A percentile compares a stretch with the other conserved stretches of the same genome.
These are phyloP conservation scores for Tanypteryx hageni DNA, from an alignment of 2,888 invertebrate genomes.

Conservation along the genomic window DNA sequence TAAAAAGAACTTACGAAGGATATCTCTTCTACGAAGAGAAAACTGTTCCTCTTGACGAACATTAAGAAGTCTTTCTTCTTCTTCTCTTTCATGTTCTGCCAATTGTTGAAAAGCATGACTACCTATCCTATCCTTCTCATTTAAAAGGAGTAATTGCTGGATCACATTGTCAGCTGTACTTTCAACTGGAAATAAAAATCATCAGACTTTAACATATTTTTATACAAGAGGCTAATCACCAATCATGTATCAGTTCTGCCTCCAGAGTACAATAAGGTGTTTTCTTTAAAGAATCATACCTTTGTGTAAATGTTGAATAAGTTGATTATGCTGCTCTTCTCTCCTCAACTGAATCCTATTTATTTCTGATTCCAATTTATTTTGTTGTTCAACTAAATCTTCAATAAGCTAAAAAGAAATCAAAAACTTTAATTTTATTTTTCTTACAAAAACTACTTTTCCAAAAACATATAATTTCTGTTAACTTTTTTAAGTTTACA, in stretches of 20 bases:
- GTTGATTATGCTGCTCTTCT: conserved; percentile 80
- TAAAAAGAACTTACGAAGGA: conserved; percentile 76
- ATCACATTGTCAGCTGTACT: conserved; percentile 82
- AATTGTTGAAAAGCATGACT: conserved; percentile 72
- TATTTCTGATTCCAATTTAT: conserved; percentile 82
- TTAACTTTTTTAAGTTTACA: not conserved
- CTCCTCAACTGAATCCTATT: conserved; percentile 82
- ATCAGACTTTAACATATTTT: conserved; percentile 71
- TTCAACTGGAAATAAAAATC: conserved; percentile 76
- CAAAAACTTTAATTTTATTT: not conserved
- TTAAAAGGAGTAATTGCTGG: conserved; percentile 80
- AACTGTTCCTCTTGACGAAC: conserved; percentile 74
- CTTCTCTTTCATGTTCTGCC: conserved; percentile 81
- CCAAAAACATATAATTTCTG: not conserved
- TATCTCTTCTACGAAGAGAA: conserved; percentile 81
- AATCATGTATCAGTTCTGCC: conserved; percentile 68
- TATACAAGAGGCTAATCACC: conserved; percentile 72
- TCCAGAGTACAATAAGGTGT: not conserved
- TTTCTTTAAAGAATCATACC: conserved; percentile 71
- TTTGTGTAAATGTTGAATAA: conserved; percentile 80
- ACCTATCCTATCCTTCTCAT: conserved; percentile 73
- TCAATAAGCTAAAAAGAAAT: conserved; percentile 74
- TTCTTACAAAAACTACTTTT: not conserved
- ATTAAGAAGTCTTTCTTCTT: conserved; percentile 81
- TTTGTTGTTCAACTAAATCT: conserved; percentile 81